Evolutionary conservation across 2,113 vertebrate genomes (phyloP), one percentile per base, ranked within the genome.

Genomic region (Cyanoramphus novaezelandiae): DNA sequence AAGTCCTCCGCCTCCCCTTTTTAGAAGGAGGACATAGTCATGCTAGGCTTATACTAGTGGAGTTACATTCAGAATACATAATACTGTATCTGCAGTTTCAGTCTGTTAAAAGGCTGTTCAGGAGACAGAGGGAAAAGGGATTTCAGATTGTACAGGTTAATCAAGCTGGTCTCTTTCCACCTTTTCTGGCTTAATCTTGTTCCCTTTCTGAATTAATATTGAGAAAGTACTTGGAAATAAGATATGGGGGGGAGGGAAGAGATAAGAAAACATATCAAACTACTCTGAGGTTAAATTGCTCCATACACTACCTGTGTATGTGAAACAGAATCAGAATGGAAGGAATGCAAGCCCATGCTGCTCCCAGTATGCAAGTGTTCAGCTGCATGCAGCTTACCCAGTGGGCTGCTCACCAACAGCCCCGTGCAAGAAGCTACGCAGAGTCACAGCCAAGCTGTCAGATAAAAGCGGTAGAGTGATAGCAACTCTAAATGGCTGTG

Each of bases 241-340:
- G 9, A 2, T 13, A 3, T 2, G 7, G 1, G 12, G 13, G 13
- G 13, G 5, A 2, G 1, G 9, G 9, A 7, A 35, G 29, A 62
- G 24, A 70, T 9, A 68, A 81, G 67, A 88, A 90, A 18, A 15
- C 5, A 2, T 41, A 68, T 35, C 35, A 69, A 80, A 80, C 57
- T 33, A 74, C 44, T 65, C n/a, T 31, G 20, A 46, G n/a, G 55
- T 75, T 80, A 65, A 83, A 63, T 43, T 67, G 25, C 25, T 96
- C 86, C 82, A 53, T 41, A 46, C 5, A 1, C 15, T 41, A 90
- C 64, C 63, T 90, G n/a, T 13, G 3, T 9, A 10, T 0, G 9
- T 28, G 65, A 68, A 82, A 83, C 23, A 86, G 52, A 74, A 77
- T 43, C 59, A 69, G 60, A 83, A 80, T 3, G 14, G 52, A 86